Conservation (phyloP, 2,797 vertebrate genomes). For the Echiichthys vipera region DNA sequence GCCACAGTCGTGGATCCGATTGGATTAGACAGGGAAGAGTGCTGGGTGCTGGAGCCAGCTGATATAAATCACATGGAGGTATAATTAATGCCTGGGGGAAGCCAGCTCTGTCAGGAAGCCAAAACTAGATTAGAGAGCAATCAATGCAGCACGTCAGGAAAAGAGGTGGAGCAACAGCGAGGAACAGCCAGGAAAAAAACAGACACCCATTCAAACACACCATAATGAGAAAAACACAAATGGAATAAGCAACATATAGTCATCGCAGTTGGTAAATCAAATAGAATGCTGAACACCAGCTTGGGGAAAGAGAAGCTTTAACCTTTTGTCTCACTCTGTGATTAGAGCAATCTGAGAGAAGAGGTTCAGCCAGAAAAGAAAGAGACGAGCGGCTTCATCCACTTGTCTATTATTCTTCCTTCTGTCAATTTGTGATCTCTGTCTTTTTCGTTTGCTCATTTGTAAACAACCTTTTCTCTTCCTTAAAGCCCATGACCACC, state of each 20-base stretch:
- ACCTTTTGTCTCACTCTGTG: constrained; percentile 42
- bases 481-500: constrained; percentile 23
- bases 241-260: not conserved
- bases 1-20: constrained; percentile 73
- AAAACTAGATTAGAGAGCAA: constrained; percentile 81
- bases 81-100: constrained; percentile 87
- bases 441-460: constrained; percentile 34
- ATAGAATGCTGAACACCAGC: constrained; percentile 11
- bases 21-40: constrained; percentile 75
- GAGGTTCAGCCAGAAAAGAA: constrained; percentile 8
- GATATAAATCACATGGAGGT: constrained; percentile 79
- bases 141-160: constrained; percentile 76
- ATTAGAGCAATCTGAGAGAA: constrained; percentile 29
- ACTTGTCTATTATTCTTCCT: constrained; percentile 3
- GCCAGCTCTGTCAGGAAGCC: constrained; percentile 72
- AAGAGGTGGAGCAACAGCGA: constrained; percentile 57
- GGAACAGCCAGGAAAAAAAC: too few species aligned
- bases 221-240: constrained; percentile 31
- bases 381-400: constrained; percentile 25
- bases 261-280: constrained; percentile 34
- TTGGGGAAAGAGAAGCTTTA: constrained; percentile 40
- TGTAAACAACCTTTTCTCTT: constrained; percentile 35
- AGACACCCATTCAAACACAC: constrained; percentile 24
- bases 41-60: constrained; percentile 55
- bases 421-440: constrained; percentile 13